Percentiles rank a stretch among this genome's conserved stretches.
Conservation (phyloP, 2,797 vertebrate genomes). For the Choloepus didactylus region DNA sequence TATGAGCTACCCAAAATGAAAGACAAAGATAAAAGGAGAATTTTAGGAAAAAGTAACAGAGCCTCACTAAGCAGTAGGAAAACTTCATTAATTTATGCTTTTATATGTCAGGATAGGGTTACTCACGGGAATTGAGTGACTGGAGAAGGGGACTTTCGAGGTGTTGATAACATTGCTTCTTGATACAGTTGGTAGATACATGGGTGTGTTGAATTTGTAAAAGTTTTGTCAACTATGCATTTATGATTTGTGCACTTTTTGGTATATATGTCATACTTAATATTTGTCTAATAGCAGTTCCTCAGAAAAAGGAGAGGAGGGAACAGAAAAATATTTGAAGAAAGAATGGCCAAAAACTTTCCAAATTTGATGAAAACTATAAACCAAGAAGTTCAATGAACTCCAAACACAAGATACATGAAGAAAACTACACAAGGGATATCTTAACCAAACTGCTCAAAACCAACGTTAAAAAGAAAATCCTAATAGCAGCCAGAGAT, state of each 20-base stretch:
- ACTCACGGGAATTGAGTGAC: too few relatives aligned
- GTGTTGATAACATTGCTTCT: too few relatives aligned
- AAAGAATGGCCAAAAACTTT: not conserved
- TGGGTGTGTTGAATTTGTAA: too few relatives aligned
- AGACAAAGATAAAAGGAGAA: not conserved
- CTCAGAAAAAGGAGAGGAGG: not conserved
- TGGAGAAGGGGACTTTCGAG: too few relatives aligned
- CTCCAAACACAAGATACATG: not conserved
- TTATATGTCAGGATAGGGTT: too few relatives aligned
- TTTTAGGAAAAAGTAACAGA: not conserved
- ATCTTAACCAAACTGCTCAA: not conserved
- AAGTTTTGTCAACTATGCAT: too few relatives aligned
- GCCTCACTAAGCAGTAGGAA: not conserved
- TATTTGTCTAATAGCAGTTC: not conserved
- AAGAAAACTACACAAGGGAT: not conserved
- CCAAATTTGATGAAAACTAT: not conserved
- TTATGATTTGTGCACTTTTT: too few relatives aligned
- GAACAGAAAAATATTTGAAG: not conserved
- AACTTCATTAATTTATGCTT: not conserved
- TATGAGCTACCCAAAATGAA: slow-evolving; percentile 8
- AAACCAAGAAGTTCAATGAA: not conserved
- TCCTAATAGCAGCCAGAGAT: not conserved
- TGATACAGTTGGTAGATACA: too few relatives aligned
- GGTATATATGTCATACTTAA: not conserved
- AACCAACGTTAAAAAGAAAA: not conserved